These are phyloP conservation scores for Dendrocincla fuliginosa DNA, from an alignment of 2,797 vertebrate species.

Conservation along the genomic window DNA sequence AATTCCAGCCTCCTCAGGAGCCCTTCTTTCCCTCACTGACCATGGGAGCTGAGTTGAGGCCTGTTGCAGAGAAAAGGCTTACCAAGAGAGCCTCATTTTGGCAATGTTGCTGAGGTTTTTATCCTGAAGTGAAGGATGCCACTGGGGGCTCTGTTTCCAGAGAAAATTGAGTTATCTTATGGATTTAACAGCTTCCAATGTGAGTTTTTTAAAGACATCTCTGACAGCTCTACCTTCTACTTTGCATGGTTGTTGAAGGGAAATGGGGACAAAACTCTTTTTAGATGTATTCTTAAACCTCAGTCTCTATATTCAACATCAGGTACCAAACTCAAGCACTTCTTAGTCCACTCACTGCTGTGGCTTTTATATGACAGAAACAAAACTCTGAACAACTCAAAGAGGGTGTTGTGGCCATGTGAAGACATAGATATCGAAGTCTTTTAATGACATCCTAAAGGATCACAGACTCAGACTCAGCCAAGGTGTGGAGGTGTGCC, in stretches of 20 bases:
- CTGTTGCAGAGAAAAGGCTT: background rate
- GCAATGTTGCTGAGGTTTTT: background rate
- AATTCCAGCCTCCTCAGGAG: background rate
- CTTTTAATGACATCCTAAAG: background rate
- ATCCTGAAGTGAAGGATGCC: background rate
- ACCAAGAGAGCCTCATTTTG: background rate
- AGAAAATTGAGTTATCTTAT: background rate
- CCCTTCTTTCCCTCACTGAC: background rate
- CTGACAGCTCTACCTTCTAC: background rate
- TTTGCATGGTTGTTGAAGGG: background rate
- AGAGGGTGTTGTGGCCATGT: background rate
- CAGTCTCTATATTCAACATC: background rate
- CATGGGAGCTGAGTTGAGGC: too few relatives aligned
- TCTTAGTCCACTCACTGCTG: background rate
- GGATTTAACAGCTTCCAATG: background rate
- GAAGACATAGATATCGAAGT: background rate
- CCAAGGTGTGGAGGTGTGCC: background rate
- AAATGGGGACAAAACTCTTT: background rate
- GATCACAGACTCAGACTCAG: background rate
- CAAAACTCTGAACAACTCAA: background rate
- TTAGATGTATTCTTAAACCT: background rate
- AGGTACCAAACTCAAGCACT: background rate
- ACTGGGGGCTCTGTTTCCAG: background rate
- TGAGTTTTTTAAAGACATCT: background rate
- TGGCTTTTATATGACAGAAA: background rate